Evolutionary conservation across 2,797 vertebrate species (phyloP).

Genomic region (Sandelia bainsii): DNA sequence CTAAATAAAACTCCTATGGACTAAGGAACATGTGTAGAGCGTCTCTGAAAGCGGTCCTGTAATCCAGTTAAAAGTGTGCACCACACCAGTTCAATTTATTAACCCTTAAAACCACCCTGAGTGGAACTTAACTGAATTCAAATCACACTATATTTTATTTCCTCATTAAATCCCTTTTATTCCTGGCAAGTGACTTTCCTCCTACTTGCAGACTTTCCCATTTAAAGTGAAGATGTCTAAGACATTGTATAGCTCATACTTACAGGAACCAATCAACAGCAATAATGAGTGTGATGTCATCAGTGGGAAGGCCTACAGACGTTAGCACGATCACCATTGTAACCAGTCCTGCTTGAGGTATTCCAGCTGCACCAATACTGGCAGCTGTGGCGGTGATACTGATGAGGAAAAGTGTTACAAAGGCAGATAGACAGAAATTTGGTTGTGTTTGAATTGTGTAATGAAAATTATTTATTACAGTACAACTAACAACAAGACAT

Average conservation of each 20-base stretch:
- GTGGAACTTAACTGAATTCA: constrained; percentile 18
- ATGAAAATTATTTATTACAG: background rate
- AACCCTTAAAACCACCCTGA: background rate
- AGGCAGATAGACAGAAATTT: constrained; percentile 8
- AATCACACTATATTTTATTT: constrained; percentile 3
- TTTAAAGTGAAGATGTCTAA: background rate
- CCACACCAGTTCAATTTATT: constrained; percentile 3
- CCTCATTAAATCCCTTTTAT: background rate
- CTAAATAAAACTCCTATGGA: constrained; percentile 69
- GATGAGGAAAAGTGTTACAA: constrained; percentile 36
- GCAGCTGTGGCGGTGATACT: constrained; percentile 98
- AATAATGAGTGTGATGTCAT: constrained; percentile 96
- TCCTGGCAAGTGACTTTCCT: background rate
- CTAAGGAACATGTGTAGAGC: constrained; percentile 43
- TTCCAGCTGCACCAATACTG: constrained; percentile 97
- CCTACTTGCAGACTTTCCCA: background rate
- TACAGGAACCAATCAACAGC: constrained; percentile 99
- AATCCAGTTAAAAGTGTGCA: constrained; percentile 26
- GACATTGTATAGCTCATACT: constrained; percentile 76
- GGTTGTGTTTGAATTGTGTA: background rate
- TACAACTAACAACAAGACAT: background rate
- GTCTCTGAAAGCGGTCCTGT: constrained; percentile 28
- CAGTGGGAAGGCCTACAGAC: constrained; percentile 96
- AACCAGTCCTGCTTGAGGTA: constrained; percentile 98
- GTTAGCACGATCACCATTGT: constrained; percentile 98